These are phyloP conservation scores for Mastomys natalensis DNA, from an alignment of 2,113 vertebrate genomes.

Conservation along the genomic window DNA sequence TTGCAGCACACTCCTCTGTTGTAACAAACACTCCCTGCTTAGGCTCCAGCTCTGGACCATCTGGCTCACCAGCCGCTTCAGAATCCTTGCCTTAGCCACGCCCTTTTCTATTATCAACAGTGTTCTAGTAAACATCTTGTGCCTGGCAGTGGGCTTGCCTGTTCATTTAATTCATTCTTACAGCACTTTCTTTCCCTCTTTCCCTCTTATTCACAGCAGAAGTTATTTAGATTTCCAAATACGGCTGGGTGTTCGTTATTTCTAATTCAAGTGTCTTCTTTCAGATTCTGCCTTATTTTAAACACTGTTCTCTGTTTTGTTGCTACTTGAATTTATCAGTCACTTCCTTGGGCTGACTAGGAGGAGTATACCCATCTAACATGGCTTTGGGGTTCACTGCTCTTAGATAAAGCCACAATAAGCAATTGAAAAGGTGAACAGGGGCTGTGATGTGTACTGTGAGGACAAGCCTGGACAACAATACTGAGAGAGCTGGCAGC, in stretches of 20 bases:
- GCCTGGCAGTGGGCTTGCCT: background rate
- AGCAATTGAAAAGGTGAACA: background rate
- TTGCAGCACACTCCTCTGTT: background rate
- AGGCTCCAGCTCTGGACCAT: background rate
- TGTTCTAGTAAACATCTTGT: background rate
- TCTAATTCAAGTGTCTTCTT: conserved; percentile 43
- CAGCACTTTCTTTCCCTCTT: background rate
- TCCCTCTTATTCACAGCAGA: background rate
- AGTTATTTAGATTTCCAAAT: conserved; percentile 48
- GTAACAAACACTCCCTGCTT: too few species aligned
- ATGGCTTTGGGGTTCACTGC: background rate
- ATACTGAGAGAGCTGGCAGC: background rate
- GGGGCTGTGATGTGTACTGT: background rate
- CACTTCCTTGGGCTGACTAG: background rate
- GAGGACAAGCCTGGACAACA: background rate
- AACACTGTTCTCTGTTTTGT: background rate
- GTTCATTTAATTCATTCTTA: background rate
- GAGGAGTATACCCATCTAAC: too few species aligned
- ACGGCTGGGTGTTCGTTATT: background rate
- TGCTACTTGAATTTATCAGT: background rate
- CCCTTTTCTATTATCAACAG: background rate
- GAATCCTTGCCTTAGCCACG: background rate
- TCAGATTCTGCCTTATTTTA: conserved; percentile 30
- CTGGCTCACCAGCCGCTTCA: background rate
- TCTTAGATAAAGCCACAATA: background rate